These are phyloP conservation scores for Melolontha melolontha DNA, from an alignment of 2,888 invertebrate species.

Conservation along the genomic window DNA sequence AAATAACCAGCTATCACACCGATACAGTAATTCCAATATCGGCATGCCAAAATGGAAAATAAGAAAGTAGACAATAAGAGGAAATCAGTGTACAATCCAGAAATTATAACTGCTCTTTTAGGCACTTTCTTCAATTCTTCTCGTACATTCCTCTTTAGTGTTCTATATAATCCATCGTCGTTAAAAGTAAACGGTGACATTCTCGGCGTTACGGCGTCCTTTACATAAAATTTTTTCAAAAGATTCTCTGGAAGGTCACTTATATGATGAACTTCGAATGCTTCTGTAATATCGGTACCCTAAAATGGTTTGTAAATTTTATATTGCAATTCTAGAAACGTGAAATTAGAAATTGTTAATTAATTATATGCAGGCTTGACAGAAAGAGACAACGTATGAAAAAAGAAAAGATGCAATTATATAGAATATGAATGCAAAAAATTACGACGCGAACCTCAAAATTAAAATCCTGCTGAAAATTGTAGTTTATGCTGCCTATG, in stretches of 20 bases:
- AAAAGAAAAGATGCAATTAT: too few species aligned
- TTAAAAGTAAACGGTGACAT: slow-evolving; percentile 81
- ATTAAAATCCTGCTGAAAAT: too few species aligned
- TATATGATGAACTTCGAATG: slow-evolving; percentile 82
- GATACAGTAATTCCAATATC: slow-evolving; percentile 62
- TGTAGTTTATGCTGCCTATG: too few species aligned
- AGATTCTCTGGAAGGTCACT: slow-evolving; percentile 68
- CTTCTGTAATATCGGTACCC: too few species aligned
- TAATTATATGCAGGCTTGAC: too few species aligned
- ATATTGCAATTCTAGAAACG: too few species aligned
- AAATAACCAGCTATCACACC: slow-evolving; percentile 69
- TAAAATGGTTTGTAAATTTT: too few species aligned
- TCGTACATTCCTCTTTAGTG: slow-evolving; percentile 72
- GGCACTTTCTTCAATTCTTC: slow-evolving; percentile 70
- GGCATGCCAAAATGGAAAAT: slow-evolving; percentile 57
- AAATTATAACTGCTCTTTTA: slow-evolving; percentile 57
- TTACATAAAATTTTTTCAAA: slow-evolving; percentile 75
- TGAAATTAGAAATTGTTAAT: too few species aligned
- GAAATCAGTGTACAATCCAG: slow-evolving; percentile 63
- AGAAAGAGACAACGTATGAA: too few species aligned
- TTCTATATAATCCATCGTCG: slow-evolving; percentile 80
- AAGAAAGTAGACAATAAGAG: slow-evolving; percentile 60
- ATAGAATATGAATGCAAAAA: too few species aligned
- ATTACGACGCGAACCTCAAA: too few species aligned
- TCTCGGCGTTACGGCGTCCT: slow-evolving; percentile 73